phyloP scores from a whole-genome alignment of 2,888 invertebrate genomes.

The Agrotis clavis region DNA sequence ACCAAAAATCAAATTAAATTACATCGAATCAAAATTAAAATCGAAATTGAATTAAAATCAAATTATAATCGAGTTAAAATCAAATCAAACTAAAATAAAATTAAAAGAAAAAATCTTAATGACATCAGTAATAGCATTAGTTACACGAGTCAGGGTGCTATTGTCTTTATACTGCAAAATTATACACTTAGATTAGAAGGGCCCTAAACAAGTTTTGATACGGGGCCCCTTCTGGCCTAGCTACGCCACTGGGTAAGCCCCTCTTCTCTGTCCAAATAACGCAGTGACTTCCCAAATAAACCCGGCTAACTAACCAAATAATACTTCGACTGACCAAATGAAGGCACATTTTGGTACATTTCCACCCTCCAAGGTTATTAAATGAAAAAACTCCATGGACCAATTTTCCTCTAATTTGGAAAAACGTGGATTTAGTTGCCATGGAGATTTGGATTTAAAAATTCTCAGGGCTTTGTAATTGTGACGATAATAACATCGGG shows the following conservation, averaged over 20 bases:
- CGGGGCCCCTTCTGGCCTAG: no score
- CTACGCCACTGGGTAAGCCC: conserved; percentile 3
- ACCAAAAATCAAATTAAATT: no score
- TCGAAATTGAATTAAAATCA: no score
- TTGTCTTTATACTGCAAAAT: no score
- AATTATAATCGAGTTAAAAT: no score
- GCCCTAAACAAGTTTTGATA: no score
- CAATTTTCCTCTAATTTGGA: conserved; percentile 33
- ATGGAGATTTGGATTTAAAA: conserved; percentile 31
- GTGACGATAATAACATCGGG: conserved; percentile 25
- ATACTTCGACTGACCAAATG: conserved; percentile 48
- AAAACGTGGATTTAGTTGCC: conserved; percentile 29
- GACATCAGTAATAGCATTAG: no score
- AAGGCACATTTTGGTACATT: conserved; percentile 44
- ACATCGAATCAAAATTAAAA: no score
- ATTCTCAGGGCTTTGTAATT: conserved; percentile 29
- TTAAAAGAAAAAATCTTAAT: no score
- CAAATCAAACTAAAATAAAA: no score
- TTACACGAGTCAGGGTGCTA: no score
- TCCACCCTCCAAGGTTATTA: conserved; percentile 37
- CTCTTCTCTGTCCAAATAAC: conserved; percentile 43
- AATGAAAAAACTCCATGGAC: conserved; percentile 35
- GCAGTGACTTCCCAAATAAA: conserved; percentile 54
- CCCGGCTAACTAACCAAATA: conserved; percentile 51
- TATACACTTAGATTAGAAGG: no score